Evolutionary conservation across 2,113 vertebrate species (phyloP).

Genomic region (Miniopterus natalensis): DNA sequence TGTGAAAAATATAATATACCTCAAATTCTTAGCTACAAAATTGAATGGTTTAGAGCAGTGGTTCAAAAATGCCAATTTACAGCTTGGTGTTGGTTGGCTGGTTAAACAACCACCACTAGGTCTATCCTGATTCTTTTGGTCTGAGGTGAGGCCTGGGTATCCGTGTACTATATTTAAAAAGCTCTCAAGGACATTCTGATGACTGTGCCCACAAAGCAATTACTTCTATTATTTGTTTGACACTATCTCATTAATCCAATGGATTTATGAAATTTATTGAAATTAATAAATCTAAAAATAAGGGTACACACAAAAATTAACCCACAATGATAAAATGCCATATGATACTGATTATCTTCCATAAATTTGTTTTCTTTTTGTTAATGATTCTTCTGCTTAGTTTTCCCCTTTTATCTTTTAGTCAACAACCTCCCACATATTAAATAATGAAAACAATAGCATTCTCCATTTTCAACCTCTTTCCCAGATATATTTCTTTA

Average conservation of each 20-base stretch:
- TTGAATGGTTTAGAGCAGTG: neutral
- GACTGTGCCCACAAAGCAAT: neutral
- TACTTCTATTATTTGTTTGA: neutral
- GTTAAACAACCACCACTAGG: neutral
- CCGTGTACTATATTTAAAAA: neutral
- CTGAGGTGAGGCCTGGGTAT: neutral
- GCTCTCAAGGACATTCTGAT: neutral
- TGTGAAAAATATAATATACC: neutral
- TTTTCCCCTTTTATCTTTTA: neutral
- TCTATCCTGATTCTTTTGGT: neutral
- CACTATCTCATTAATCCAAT: neutral
- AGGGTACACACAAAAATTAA: neutral
- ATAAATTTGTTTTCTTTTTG: neutral
- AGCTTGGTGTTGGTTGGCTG: neutral
- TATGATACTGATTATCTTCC: neutral
- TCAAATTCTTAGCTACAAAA: conserved; percentile 42
- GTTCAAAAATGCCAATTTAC: neutral
- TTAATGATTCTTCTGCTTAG: neutral
- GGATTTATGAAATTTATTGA: neutral
- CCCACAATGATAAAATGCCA: neutral
- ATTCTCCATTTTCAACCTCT: neutral
- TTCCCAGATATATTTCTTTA: neutral
- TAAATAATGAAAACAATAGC: neutral
- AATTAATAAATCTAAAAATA: neutral
- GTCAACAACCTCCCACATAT: neutral